A percentile compares a stretch with the other conserved stretches of the same genome.
Evolutionary conservation across 2,113 vertebrate species (phyloP).

Genomic region (Chloroceryle aenea): DNA sequence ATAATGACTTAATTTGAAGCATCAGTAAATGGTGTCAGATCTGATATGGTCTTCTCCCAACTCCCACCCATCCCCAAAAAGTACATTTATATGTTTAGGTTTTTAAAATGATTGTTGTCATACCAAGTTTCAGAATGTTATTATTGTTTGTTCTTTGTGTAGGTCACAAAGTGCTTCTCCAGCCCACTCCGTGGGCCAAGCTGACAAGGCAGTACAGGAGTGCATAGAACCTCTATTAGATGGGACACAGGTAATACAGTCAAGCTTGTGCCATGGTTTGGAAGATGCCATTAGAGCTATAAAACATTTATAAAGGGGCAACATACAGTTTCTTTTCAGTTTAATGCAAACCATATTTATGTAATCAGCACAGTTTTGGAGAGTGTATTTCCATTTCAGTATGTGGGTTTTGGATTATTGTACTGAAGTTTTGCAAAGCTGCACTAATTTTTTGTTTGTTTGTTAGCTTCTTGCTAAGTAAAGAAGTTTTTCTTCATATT

Average conservation of each 20-base stretch:
- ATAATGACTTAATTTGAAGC: constrained; percentile 1
- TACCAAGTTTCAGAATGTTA: neutral
- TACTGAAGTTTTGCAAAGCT: neutral
- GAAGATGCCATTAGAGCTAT: neutral
- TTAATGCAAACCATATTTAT: neutral
- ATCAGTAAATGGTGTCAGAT: neutral
- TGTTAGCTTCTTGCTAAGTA: neutral
- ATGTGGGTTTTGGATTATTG: neutral
- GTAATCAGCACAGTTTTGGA: neutral
- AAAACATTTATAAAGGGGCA: neutral
- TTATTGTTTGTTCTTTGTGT: neutral
- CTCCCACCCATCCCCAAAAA: neutral
- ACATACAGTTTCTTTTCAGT: neutral
- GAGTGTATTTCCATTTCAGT: neutral
- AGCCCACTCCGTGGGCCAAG: neutral
- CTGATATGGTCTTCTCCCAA: neutral
- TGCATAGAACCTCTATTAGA: constrained; percentile 63
- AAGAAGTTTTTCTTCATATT: no score
- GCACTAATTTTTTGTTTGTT: neutral
- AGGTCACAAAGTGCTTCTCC: constrained; percentile 73
- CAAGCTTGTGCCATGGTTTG: neutral
- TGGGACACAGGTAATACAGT: constrained; percentile 71
- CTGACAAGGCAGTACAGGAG: constrained; percentile 7
- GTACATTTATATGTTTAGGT: neutral
- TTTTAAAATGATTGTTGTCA: neutral